These are phyloP conservation scores for Chromoteleia sp. DNA, from an alignment of 2,888 invertebrate genomes.

Conservation along the genomic window DNA sequence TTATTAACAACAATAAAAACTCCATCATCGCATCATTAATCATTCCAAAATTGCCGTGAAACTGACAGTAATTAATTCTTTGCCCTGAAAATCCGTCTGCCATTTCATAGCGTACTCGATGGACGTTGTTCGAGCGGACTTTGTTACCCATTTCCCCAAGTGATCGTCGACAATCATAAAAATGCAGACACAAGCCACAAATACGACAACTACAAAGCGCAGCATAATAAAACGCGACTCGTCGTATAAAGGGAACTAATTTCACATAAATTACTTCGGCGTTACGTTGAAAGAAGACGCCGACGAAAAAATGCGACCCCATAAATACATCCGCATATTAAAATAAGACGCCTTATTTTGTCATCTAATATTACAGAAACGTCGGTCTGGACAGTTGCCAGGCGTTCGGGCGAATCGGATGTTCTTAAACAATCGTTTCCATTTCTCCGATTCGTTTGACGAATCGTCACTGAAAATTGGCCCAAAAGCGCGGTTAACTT, in stretches of 20 bases:
- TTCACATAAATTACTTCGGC: background rate
- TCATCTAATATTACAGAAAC: slow-evolving; percentile 56
- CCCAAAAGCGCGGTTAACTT: slow-evolving; percentile 26
- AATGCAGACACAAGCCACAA: slow-evolving; percentile 5
- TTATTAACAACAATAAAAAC: slow-evolving; percentile 19
- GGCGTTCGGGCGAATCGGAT: slow-evolving; percentile 21
- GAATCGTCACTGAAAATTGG: slow-evolving; percentile 37
- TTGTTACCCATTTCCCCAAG: background rate
- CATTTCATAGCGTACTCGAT: slow-evolving; percentile 37
- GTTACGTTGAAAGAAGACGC: background rate
- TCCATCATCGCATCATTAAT: slow-evolving; percentile 24
- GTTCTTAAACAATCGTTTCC: slow-evolving; percentile 41
- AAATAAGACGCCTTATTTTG: slow-evolving; percentile 52
- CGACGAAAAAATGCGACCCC: background rate
- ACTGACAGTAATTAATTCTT: slow-evolving; percentile 18
- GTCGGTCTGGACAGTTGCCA: slow-evolving; percentile 50
- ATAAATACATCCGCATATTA: slow-evolving; percentile 40
- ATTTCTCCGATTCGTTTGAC: slow-evolving; percentile 23
- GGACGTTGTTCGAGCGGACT: slow-evolving; percentile 49
- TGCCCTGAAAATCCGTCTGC: slow-evolving; percentile 3
- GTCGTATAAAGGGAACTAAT: slow-evolving; percentile 7
- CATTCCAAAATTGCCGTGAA: slow-evolving; percentile 25
- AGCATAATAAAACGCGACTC: slow-evolving; percentile 2
- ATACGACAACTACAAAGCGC: background rate
- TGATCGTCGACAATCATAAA: slow-evolving; percentile 11